Evolutionary conservation across 2,888 invertebrate genomes (phyloP), one percentile per base, ranked within the genome.

Genomic region (Athalia cordata): DNA sequence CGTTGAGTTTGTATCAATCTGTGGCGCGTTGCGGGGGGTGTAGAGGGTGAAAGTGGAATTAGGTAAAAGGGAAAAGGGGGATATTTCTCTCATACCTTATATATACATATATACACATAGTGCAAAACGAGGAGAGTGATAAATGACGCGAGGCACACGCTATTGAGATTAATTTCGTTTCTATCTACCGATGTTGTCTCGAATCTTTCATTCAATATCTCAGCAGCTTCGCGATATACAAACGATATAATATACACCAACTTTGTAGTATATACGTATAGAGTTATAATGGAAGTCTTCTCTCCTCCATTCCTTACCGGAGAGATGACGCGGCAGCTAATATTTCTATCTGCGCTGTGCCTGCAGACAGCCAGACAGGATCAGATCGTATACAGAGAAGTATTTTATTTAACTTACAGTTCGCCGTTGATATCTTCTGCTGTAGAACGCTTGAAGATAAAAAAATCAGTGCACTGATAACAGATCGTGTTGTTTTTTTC

Each of bases 111-210:
- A 7, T 59, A 59, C 72, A 59, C 72, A 59, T 45, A 6, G 11
- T 8, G 66, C 66, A 64, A 75, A 89, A 87, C 87, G 82, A 86
- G 85, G 84, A 50, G 62, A 75, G 84, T 89, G 89, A 90, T 89
- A 89, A 90, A 90, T 90, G 89, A 90, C 85, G 82, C 79, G 75
- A 76, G 81, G 79, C 80, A 81, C 82, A 81, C 85, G 78, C 86
- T 86, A 89, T 88, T 88, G 86, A 89, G 89, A 90, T 90, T 89
- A 89, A 90, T 89, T 88, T 84, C 78, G 74, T 74, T 72, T 72
- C 45, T 74, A 70, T 70, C 70, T 55, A 72, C 62, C 78, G 74
- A 64, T 74, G 78, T 72, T 72, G 15, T 78, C 70, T 78, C 78
- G 78, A 78, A 78, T 78, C 78, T 78, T 72, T 72, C 62, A 52